These are phyloP conservation scores for Uropetala carovei DNA, from an alignment of 2,888 invertebrate genomes.

Conservation along the genomic window DNA sequence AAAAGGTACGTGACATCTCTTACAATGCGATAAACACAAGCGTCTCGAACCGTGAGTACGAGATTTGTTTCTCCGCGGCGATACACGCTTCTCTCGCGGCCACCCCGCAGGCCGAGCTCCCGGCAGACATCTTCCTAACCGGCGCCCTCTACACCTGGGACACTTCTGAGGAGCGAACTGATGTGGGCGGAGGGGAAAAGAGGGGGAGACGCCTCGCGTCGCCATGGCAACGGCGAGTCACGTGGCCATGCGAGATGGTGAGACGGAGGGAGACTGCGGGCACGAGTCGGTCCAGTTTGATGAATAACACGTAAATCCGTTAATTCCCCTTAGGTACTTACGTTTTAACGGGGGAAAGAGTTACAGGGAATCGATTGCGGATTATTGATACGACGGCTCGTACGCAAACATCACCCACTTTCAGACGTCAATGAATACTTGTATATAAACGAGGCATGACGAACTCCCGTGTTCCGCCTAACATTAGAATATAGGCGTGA, in stretches of 20 bases:
- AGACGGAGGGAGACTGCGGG: slow-evolving; percentile 10
- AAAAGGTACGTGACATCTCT: background rate
- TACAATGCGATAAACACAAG: background rate
- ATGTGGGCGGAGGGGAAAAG: slow-evolving; percentile 34
- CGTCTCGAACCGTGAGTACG: background rate
- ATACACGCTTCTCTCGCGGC: background rate
- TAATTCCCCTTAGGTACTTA: background rate
- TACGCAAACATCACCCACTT: too few species aligned
- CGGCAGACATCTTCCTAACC: slow-evolving; percentile 20
- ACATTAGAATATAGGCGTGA: too few species aligned
- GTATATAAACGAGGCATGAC: too few species aligned
- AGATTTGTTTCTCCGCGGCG: slow-evolving; percentile 19
- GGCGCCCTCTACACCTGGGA: slow-evolving; percentile 34
- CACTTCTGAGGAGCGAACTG: slow-evolving; percentile 47
- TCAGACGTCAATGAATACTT: too few species aligned
- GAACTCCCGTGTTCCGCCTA: too few species aligned
- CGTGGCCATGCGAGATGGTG: slow-evolving; percentile 16
- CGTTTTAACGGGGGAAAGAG: too few species aligned
- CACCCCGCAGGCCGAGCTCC: slow-evolving; percentile 57
- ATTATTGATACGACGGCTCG: too few species aligned
- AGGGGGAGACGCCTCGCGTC: slow-evolving; percentile 54
- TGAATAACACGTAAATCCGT: background rate
- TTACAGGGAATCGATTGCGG: too few species aligned
- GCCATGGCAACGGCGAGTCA: slow-evolving; percentile 59
- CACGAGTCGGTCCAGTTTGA: background rate